Evolutionary conservation across 2,113 vertebrate species (phyloP).

Genomic region (Raja brachyura): DNA sequence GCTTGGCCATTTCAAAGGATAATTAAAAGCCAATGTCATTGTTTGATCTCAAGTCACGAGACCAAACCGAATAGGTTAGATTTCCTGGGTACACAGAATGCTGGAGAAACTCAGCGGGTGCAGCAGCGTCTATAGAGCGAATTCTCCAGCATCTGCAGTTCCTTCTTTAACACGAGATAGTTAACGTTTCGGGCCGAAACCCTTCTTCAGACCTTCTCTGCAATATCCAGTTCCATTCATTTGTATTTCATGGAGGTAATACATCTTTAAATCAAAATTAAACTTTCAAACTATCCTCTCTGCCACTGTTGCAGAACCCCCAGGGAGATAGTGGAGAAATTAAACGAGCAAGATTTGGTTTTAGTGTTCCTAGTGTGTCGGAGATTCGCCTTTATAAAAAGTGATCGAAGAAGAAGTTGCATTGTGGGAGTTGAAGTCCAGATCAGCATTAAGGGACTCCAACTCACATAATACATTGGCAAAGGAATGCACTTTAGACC

Average conservation of each 20-base stretch:
- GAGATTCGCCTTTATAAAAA: background rate
- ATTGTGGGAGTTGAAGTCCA: background rate
- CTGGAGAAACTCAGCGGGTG: no score
- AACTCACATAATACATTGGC: background rate
- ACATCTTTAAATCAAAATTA: background rate
- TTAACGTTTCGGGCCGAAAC: no score
- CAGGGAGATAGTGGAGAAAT: background rate
- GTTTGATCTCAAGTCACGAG: no score
- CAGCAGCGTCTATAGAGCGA: no score
- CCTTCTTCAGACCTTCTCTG: no score
- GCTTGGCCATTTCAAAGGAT: no score
- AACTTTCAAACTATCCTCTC: background rate
- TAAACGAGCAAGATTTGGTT: background rate
- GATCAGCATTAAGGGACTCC: background rate
- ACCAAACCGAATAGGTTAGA: no score
- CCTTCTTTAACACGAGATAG: no score
- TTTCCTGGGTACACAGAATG: no score
- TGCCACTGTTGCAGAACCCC: background rate
- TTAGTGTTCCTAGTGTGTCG: background rate
- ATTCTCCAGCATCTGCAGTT: no score
- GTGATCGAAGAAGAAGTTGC: background rate
- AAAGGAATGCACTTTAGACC: background rate
- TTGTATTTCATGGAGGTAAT: background rate
- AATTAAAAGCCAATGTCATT: no score
- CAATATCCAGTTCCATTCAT: background rate